Percentiles rank a stretch among this genome's conserved stretches.
These are phyloP conservation scores for Heliothis subflexa DNA, from an alignment of 1,140 invertebrate genomes.

Conservation along the genomic window DNA sequence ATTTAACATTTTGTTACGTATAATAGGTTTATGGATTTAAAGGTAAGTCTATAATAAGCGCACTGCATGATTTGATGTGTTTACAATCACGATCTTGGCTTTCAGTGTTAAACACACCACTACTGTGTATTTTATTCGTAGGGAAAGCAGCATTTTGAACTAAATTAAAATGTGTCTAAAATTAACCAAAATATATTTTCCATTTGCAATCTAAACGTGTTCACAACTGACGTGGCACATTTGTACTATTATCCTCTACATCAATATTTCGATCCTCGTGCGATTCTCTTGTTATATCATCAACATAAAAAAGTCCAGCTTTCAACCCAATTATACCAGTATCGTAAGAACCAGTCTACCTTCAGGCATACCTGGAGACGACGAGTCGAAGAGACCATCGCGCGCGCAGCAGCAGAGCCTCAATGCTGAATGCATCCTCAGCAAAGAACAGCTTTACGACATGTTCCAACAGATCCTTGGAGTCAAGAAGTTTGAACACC, in stretches of 20 bases:
- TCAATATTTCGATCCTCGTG: too few species aligned
- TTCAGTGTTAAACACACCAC: slow-evolving; percentile 37
- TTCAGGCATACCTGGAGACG: slow-evolving; percentile 89
- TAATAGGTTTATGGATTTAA: slow-evolving; percentile 37
- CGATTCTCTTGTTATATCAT: background rate
- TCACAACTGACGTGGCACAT: too few species aligned
- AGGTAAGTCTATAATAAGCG: slow-evolving; percentile 44
- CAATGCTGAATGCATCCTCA: slow-evolving; percentile 96
- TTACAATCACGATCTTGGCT: slow-evolving; percentile 28
- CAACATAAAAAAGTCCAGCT: background rate
- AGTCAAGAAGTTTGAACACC: slow-evolving; percentile 99
- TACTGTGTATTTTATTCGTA: slow-evolving; percentile 8
- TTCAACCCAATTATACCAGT: background rate
- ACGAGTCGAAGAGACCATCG: slow-evolving; percentile 94
- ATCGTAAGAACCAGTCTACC: slow-evolving; percentile 25
- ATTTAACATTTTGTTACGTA: slow-evolving; percentile 23
- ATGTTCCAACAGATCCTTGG: slow-evolving; percentile 99
- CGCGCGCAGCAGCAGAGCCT: slow-evolving; percentile 95
- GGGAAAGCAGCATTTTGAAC: background rate
- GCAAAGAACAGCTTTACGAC: slow-evolving; percentile 99
- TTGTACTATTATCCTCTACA: too few species aligned
- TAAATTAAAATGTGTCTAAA: too few species aligned
- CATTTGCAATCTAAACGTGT: background rate
- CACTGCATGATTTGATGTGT: slow-evolving; percentile 49
- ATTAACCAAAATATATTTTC: background rate